Base-by-base conservation (phyloP, 2,888 invertebrate species). In the Hecatera dysodea region DNA sequence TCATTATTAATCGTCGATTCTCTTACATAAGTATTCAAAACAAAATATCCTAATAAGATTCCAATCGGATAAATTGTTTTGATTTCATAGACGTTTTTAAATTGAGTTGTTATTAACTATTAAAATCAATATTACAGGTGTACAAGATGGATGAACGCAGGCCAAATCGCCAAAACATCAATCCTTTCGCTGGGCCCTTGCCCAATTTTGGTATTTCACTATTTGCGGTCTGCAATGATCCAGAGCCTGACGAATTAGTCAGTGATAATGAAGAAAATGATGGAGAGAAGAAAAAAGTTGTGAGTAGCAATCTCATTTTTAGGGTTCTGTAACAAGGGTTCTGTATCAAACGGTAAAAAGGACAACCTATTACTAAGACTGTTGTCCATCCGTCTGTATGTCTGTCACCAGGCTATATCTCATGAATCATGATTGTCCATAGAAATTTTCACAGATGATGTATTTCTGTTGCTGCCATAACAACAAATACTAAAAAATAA, bases 111-210 rank as follows among this genome's bases (percentile, higher is more conserved):
- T n/a, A 5, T 2, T 9, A 29, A 2, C 1, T 22, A 15, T 1
- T 3, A 12, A 57, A 73, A 60, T 24, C 8, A 1, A 17, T 72
- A 59, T 19, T 7, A 7, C 15, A 53, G 36, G 36, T 12, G 39
- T 17, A n/a, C 69, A 61, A 69, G 29, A 70, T 70, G 69, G 63
- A 61, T 12, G 46, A 17, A 8, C 24, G 44, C 7, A 36, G 17
- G 33, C 7, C 15, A 9, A 33, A 9, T 55, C 15, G 9, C 4
- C 29, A 19, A 44, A 29, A 29, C 27, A 17, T 8, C 27, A 12
- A 2, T 22, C 42, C 5, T 6, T 6, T 19, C 1, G n/a, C 4
- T n/a, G 22, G 5, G 4, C 1, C 24, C 17, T 0, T 44, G 4
- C n/a, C 33, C 4, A 19, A 11, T 19, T 44, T 53, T 22, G 55